Evolutionary conservation across 2,888 invertebrate species (phyloP).

Genomic region (Acleris holmiana): DNA sequence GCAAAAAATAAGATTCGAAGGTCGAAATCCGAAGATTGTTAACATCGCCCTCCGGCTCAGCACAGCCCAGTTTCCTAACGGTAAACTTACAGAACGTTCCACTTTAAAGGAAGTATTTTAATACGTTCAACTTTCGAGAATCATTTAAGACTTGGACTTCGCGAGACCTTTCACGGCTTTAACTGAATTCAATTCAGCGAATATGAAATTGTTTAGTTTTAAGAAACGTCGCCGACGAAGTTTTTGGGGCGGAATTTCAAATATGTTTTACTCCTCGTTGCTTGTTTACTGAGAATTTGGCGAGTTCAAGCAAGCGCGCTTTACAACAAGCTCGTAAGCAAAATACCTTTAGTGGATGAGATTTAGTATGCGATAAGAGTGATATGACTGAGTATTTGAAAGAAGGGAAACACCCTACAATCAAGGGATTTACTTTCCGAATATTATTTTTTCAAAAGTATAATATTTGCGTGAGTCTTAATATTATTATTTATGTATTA

Average conservation of each 20-base stretch:
- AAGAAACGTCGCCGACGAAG: slow-evolving; percentile 15
- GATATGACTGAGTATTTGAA: too few relatives aligned
- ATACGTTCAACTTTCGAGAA: slow-evolving; percentile 25
- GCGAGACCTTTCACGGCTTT: slow-evolving; percentile 17
- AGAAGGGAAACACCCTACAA: too few relatives aligned
- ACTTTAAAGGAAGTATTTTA: slow-evolving; percentile 20
- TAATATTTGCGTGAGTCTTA: too few relatives aligned
- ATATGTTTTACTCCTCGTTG: neutral
- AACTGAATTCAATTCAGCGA: slow-evolving; percentile 8
- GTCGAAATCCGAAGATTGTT: neutral
- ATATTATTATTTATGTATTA: too few relatives aligned
- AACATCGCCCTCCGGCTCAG: slow-evolving; percentile 3
- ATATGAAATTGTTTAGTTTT: slow-evolving; percentile 20
- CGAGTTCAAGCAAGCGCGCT: too few relatives aligned
- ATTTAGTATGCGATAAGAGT: too few relatives aligned
- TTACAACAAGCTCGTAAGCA: too few relatives aligned
- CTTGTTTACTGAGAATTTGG: neutral
- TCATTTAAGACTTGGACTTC: slow-evolving; percentile 29
- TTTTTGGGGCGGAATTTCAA: slow-evolving; percentile 13
- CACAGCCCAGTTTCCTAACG: slow-evolving; percentile 15
- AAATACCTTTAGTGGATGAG: too few relatives aligned
- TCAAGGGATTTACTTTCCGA: too few relatives aligned
- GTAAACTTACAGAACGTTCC: slow-evolving; percentile 12
- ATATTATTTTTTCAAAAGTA: too few relatives aligned
- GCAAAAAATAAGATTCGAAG: neutral